Percentiles rank a stretch among this genome's conserved stretches.
These are phyloP conservation scores for Cheirogaleus medius DNA, from an alignment of 2,113 vertebrate genomes.

Conservation along the genomic window DNA sequence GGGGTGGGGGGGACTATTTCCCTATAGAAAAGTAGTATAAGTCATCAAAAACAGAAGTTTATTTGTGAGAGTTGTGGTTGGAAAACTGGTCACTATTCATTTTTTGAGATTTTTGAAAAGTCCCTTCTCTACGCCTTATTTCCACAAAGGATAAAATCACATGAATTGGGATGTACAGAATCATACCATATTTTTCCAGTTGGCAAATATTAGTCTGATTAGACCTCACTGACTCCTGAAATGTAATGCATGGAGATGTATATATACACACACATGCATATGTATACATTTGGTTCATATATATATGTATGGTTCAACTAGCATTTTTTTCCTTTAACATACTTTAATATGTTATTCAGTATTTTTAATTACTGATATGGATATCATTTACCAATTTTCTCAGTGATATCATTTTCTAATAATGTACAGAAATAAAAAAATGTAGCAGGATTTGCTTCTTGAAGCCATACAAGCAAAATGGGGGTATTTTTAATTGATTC, in stretches of 20 bases:
- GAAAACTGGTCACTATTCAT: conserved; percentile 62
- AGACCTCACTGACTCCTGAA: not conserved
- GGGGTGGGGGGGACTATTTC: not conserved
- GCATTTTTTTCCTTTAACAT: not conserved
- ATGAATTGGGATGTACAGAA: conserved; percentile 13
- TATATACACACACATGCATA: not conserved
- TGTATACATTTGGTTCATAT: not conserved
- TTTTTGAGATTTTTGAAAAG: conserved; percentile 63
- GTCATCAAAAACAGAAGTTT: conserved; percentile 33
- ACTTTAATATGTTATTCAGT: not conserved
- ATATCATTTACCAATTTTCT: not conserved
- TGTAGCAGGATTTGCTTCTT: not conserved
- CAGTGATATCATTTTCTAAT: not conserved
- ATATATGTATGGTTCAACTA: not conserved
- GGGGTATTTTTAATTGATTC: not conserved
- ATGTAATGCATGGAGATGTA: not conserved
- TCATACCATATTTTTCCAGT: conserved; percentile 41
- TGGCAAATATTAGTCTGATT: conserved; percentile 38
- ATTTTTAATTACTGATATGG: not conserved
- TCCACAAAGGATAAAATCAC: conserved; percentile 57
- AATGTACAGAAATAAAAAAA: not conserved
- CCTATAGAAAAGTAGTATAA: conserved; percentile 5
- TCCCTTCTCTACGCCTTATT: conserved; percentile 43
- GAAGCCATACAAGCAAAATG: conserved; percentile 10
- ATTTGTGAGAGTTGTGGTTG: conserved; percentile 8